These are phyloP conservation scores for Nilaparvata lugens DNA, from an alignment of 1,140 invertebrate genomes.

Conservation along the genomic window DNA sequence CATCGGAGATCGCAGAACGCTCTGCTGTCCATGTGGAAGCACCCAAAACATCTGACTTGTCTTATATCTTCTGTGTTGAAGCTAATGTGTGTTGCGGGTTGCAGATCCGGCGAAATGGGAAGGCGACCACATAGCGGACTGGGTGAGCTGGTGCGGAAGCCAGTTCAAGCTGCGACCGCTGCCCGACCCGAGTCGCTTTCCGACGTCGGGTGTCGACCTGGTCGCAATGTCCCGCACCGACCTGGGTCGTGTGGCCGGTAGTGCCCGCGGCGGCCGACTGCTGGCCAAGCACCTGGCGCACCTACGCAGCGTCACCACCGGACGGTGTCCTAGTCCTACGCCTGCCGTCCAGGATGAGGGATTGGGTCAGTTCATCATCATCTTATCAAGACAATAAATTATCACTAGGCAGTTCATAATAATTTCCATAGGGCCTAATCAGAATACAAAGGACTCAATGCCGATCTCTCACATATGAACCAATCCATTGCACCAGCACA, in stretches of 20 bases:
- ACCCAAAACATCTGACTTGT: too few relatives aligned
- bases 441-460: too few relatives aligned
- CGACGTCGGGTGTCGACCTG: constrained; percentile 46
- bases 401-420: too few relatives aligned
- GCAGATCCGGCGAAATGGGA: constrained; percentile 55
- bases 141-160: constrained; percentile 52
- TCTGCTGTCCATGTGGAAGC: too few relatives aligned
- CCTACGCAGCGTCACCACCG: constrained; percentile 38
- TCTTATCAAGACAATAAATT: not conserved
- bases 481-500: too few relatives aligned
- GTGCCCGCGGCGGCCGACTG: constrained; percentile 36
- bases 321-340: constrained; percentile 38
- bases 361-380: not conserved
- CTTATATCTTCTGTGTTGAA: too few relatives aligned
- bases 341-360: constrained; percentile 11
- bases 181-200: constrained; percentile 43
- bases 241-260: constrained; percentile 39
- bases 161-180: constrained; percentile 47
- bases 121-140: constrained; percentile 46
- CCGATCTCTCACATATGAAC: too few relatives aligned
- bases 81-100: not conserved
- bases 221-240: constrained; percentile 41
- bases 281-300: constrained; percentile 42
- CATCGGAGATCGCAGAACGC: too few relatives aligned
- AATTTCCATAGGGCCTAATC: too few relatives aligned